These are phyloP conservation scores for Eufriesea mexicana DNA, from an alignment of 1,140 invertebrate genomes.

Conservation along the genomic window DNA sequence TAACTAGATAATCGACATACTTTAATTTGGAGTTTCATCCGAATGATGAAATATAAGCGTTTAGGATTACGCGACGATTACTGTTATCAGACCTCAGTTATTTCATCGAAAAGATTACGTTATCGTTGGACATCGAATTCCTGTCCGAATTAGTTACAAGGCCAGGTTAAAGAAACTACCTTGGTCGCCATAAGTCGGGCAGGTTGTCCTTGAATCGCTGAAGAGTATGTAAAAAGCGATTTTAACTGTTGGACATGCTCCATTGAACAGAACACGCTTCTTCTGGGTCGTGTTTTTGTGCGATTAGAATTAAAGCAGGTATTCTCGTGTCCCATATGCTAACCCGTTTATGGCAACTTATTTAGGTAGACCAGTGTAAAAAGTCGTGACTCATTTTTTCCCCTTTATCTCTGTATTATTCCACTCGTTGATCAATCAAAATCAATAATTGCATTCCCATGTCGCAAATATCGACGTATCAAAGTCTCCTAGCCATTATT, in stretches of 20 bases:
- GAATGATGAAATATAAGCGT: not conserved
- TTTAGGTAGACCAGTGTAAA: not conserved
- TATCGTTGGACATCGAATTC: not conserved
- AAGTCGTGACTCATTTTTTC: not conserved
- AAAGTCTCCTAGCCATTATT: not conserved
- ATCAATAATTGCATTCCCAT: not conserved
- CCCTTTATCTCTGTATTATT: not conserved
- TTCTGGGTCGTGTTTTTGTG: not conserved
- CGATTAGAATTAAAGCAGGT: too few species aligned
- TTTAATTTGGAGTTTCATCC: not conserved
- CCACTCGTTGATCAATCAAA: not conserved
- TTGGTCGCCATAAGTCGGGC: not conserved
- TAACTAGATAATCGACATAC: too few species aligned
- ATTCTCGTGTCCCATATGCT: too few species aligned
- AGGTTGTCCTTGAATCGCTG: not conserved
- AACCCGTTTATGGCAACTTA: not conserved
- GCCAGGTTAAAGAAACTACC: not conserved
- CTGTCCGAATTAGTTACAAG: not conserved
- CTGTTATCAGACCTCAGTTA: not conserved
- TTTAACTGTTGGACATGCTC: not conserved
- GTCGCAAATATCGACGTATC: not conserved
- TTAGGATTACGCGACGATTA: not conserved
- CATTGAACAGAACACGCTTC: conserved; percentile 4
- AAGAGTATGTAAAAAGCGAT: not conserved
- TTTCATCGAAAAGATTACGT: not conserved